Evolutionary conservation across 1,140 invertebrate genomes (phyloP).

Genomic region (Gryon sp.): DNA sequence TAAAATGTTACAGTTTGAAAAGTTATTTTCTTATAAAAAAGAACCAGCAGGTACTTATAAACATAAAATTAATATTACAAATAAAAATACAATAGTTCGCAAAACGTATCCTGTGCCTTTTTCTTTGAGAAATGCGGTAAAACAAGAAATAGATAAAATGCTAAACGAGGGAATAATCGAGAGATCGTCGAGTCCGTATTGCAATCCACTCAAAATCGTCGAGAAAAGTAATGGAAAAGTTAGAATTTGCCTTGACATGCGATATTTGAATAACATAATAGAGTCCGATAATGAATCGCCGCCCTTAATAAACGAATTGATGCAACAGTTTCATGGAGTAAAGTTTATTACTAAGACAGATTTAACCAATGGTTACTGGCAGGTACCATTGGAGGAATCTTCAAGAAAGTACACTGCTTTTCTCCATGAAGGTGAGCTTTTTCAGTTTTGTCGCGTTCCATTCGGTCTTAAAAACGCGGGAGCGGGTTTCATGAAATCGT

Average conservation of each 20-base stretch:
- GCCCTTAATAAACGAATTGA: no score
- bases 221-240: not conserved
- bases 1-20: no score
- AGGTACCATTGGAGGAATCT: not conserved
- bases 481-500: conserved; percentile 56
- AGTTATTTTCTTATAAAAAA: no score
- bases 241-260: conserved; percentile 1
- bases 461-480: conserved; percentile 69
- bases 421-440: conserved; percentile 33
- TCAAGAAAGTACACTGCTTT: conserved; percentile 68
- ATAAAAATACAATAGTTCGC: no score
- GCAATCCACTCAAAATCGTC: not conserved
- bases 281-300: no score
- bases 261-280: not conserved
- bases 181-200: not conserved
- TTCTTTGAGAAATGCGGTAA: not conserved
- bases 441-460: conserved; percentile 58
- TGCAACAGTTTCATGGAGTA: no score
- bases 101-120: not conserved
- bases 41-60: no score
- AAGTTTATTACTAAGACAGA: no score
- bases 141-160: not conserved
- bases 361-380: no score
- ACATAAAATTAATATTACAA: no score
- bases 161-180: not conserved